Conservation (phyloP, 2,888 invertebrate genomes). For the Lasioglossum marginatum region DNA sequence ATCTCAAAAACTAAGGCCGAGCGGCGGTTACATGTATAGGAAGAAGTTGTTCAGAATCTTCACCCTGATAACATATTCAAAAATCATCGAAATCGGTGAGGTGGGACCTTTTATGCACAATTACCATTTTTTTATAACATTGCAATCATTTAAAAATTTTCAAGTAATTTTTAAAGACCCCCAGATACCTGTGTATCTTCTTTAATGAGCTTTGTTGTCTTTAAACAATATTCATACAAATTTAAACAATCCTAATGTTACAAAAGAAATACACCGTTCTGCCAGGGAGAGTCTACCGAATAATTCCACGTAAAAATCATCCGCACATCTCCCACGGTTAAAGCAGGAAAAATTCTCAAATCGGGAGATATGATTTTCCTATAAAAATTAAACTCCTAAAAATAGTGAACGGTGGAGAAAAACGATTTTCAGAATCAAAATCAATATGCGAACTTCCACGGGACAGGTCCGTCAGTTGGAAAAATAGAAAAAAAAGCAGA, state of each 20-base stretch:
- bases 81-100: no score
- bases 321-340: not conserved
- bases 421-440: not conserved
- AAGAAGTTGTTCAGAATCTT: no score
- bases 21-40: no score
- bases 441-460: no score
- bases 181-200: not conserved
- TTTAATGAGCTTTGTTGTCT: not conserved
- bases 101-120: no score
- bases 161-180: not conserved
- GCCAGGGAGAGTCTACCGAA: no score
- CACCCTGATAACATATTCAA: no score
- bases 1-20: no score
- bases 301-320: not conserved
- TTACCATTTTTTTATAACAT: not conserved
- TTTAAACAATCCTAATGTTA: not conserved
- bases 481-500: not conserved
- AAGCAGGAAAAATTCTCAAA: not conserved
- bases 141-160: not conserved
- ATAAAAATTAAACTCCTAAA: not conserved
- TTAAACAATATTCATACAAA: not conserved
- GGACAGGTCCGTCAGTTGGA: not conserved
- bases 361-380: not conserved
- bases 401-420: not conserved
- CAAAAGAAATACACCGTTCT: not conserved